A percentile compares a stretch with the other conserved stretches of the same genome.
phyloP scores from a whole-genome alignment of 1,140 invertebrate genomes.

The Ephestia elutella region DNA sequence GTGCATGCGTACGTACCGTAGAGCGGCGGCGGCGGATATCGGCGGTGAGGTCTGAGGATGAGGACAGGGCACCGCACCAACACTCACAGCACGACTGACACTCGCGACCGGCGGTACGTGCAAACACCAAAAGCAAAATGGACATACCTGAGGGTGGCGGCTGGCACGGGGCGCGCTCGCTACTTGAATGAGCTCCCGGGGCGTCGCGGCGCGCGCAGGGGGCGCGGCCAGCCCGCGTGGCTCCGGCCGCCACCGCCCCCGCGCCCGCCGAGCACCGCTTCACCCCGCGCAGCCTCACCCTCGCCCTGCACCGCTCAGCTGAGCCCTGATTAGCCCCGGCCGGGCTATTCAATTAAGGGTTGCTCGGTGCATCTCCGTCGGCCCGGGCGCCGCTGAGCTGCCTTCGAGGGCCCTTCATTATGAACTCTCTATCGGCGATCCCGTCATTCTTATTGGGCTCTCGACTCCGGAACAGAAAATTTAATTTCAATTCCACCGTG shows the following conservation, averaged over 20 bases:
- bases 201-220: constrained; percentile 60
- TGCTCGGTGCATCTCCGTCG: constrained; percentile 59
- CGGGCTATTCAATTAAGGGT: constrained; percentile 69
- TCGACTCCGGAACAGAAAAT: constrained; percentile 15
- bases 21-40: constrained; percentile 17
- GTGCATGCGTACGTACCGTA: constrained; percentile 53
- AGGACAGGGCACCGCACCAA: constrained; percentile 29
- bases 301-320: constrained; percentile 57
- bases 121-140: constrained; percentile 72
- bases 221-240: constrained; percentile 67
- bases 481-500: constrained; percentile 24
- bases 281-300: neutral
- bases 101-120: constrained; percentile 53
- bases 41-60: constrained; percentile 11
- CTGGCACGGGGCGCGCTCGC: constrained; percentile 66
- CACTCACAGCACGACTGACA: constrained; percentile 63
- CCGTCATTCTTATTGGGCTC: constrained; percentile 48
- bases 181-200: constrained; percentile 67
- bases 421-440: constrained; percentile 46
- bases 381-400: constrained; percentile 34
- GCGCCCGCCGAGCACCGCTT: constrained; percentile 16
- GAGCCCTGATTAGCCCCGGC: constrained; percentile 68
- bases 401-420: constrained; percentile 60
- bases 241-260: constrained; percentile 32
- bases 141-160: constrained; percentile 70